Evolutionary conservation across 2,888 invertebrate species (phyloP), one percentile per base, ranked within the genome.

Genomic region (Ophion ellenae): DNA sequence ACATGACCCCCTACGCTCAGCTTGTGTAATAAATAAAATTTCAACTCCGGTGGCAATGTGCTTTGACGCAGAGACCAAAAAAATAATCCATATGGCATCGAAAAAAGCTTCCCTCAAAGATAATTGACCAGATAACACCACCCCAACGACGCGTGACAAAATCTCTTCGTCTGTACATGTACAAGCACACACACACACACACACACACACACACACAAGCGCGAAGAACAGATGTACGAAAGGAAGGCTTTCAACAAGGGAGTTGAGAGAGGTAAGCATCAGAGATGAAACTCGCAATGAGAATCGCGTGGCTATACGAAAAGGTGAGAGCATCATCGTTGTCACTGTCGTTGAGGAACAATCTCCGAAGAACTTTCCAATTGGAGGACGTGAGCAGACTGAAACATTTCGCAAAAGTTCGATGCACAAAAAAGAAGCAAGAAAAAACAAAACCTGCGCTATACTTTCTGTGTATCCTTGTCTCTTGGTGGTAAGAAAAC

Each of bases 321-420:
- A 79, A 79, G 83, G 80, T 57, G 71, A 66, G 76, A 76, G 84
- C 80, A 81, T 83, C 63, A 28, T 79, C 47, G 61, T 71, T 32
- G 67, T 66, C 67, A n/a, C 67, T 45, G 45, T 74, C 83, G 80
- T 80, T 77, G 77, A 64, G 74, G 83, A 86, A 86, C 83, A 86
- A 83, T 86, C 86, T 86, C 83, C 80, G 86, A 86, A 78, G 86
- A 86, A 86, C 83, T 86, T 86, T 78, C 83, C 86, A 83, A 86
- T 86, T 81, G 86, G 81, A 47, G 83, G 11, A 86, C 86, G 86
- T 86, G 86, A 86, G 86, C 70, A 70, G 86, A 86, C 83, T 86
- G 78, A 47, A 83, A 83, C 77, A 77, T 81, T 83, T 77, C 70
- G 73, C 63, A 24, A 86, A 83, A 86, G 83, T 86, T 86, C 57